Conservation (phyloP, 1,140 invertebrate species). For the Drosophila trapezifrons region DNA sequence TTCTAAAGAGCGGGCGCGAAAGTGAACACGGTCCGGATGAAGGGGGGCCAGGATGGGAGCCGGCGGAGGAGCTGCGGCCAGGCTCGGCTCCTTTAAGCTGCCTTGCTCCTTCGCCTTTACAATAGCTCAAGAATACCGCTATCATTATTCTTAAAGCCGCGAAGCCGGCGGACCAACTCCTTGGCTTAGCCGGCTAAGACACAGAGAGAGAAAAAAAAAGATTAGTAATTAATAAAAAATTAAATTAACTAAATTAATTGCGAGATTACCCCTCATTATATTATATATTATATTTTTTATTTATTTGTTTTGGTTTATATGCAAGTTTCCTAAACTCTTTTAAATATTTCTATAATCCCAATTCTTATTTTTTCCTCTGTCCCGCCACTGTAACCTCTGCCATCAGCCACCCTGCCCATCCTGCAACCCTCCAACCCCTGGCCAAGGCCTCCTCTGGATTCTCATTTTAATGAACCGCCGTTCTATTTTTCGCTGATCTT, state of each 20-base stretch:
- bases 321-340: background rate
- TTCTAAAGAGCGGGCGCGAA: constrained; percentile 81
- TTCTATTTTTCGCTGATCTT: constrained; percentile 84
- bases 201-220: constrained; percentile 21
- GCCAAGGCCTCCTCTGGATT: constrained; percentile 56
- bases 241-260: too few relatives aligned
- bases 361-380: background rate
- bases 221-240: background rate
- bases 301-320: background rate
- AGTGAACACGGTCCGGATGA: constrained; percentile 59
- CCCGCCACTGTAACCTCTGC: constrained; percentile 37
- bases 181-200: constrained; percentile 35
- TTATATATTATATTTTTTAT: background rate
- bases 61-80: constrained; percentile 19
- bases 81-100: constrained; percentile 31
- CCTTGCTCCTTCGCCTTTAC: constrained; percentile 61
- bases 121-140: constrained; percentile 84
- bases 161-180: constrained; percentile 51
- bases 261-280: too few relatives aligned
- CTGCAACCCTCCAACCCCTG: constrained; percentile 24
- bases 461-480: constrained; percentile 84
- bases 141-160: constrained; percentile 83
- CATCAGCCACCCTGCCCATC: constrained; percentile 24
- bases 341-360: background rate
- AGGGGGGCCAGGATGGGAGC: background rate